These are phyloP conservation scores for Papilio glaucus DNA, from an alignment of 1,140 invertebrate species.

Conservation along the genomic window DNA sequence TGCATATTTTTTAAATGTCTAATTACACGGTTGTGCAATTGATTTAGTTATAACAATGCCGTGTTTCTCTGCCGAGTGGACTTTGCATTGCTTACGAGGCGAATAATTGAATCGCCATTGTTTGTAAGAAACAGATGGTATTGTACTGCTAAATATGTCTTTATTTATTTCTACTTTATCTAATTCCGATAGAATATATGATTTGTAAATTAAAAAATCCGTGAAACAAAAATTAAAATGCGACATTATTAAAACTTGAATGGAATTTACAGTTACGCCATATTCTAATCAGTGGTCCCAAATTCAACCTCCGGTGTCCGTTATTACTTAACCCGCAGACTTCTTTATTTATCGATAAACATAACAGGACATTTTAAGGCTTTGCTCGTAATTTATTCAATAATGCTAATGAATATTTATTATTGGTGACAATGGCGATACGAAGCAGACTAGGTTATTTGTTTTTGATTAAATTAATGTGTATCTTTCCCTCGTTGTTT, in stretches of 20 bases:
- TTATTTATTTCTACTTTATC: slow-evolving; percentile 1
- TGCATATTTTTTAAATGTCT: background rate
- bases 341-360: slow-evolving; percentile 29
- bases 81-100: slow-evolving; percentile 28
- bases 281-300: slow-evolving; percentile 20
- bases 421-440: slow-evolving; percentile 12
- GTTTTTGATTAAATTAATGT: slow-evolving; percentile 2
- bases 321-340: slow-evolving; percentile 19
- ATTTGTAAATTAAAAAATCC: background rate
- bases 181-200: background rate
- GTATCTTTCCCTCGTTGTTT: background rate
- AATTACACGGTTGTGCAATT: slow-evolving; percentile 17
- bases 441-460: background rate
- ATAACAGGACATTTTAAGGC: slow-evolving; percentile 28
- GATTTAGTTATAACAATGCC: slow-evolving; percentile 31
- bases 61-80: background rate
- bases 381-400: slow-evolving; percentile 16
- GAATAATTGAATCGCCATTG: slow-evolving; percentile 30
- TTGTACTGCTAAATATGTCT: slow-evolving; percentile 6
- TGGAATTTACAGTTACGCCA: slow-evolving; percentile 29
- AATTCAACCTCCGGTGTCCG: background rate
- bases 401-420: slow-evolving; percentile 17
- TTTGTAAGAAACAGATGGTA: slow-evolving; percentile 11
- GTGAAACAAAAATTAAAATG: background rate
- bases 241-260: slow-evolving; percentile 29